Evolutionary conservation across 1,140 invertebrate species (phyloP), one percentile per base, ranked within the genome.

Genomic region (Drosophila paulistorum): DNA sequence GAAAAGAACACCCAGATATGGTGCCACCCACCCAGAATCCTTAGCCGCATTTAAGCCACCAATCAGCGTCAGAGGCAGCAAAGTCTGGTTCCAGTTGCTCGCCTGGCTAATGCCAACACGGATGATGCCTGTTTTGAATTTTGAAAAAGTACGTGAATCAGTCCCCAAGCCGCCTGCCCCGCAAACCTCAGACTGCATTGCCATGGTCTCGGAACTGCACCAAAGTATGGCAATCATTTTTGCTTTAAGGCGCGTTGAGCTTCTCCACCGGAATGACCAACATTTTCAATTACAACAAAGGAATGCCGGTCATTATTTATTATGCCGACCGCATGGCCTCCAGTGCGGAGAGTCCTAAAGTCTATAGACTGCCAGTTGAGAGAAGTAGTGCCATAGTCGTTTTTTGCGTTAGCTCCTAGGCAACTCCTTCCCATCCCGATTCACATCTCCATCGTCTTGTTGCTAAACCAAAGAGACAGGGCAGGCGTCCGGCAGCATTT

Each of bases 241-340:
- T 80, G 84, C 84, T 90, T 89, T 90, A 89, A 89, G 84, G 71
- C 84, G 68, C 37, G 54, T 67, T 65, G 63, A 77, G 82, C 79
- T 65, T 33, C 55, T 57, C 23, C 67, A 54, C 42, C 60, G 81
- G 84, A 89, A 89, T 89, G 84, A 90, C 84, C 84, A 89, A 89
- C 85, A 89, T 90, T 89, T 89, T 89, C 84, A 89, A 89, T 89
- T 89, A 89, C 84, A 89, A 89, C 84, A 89, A 89, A 90, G 84
- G 85, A 89, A 89, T 89, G 84, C 81, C 80, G 84, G 84, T 81
- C 84, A 90, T 89, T 89, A 89, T 89, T 89, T 89, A 89, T 89
- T 89, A 89, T 90, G 84, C 84, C 84, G 84, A 90, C 84, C 84
- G 84, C 84, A 87, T 87, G 84, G 77, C 84, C 84, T 87, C 84